Percentiles rank a stretch among this genome's conserved stretches.
These are phyloP conservation scores for Chaetodon trifasciatus DNA, from an alignment of 2,797 vertebrate species.

Conservation along the genomic window DNA sequence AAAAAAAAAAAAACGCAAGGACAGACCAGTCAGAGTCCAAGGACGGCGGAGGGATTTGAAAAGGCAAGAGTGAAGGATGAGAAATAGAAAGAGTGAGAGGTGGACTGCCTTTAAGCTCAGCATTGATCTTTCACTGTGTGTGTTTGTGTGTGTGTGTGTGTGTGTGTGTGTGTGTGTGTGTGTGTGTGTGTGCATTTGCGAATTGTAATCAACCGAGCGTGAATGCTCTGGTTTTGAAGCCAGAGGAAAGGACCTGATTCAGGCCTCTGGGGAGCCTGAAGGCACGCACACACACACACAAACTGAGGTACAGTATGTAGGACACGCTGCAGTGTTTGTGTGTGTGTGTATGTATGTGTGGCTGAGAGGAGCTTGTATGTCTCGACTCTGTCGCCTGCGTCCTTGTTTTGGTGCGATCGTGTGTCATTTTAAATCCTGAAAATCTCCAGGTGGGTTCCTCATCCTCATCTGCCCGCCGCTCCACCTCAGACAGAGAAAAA, in stretches of 20 bases:
- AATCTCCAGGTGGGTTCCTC: constrained; percentile 51
- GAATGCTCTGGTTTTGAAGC: constrained; percentile 46
- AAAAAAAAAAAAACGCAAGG: constrained; percentile 33
- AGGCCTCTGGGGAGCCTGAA: constrained; percentile 54
- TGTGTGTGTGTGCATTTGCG: background rate
- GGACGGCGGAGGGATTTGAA: constrained; percentile 29
- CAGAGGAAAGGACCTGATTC: constrained; percentile 62
- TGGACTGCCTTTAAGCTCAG: constrained; percentile 44
- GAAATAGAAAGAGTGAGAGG: constrained; percentile 11
- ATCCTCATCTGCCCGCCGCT: constrained; percentile 12
- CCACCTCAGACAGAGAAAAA: background rate
- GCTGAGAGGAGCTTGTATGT: background rate
- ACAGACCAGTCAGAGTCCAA: constrained; percentile 57
- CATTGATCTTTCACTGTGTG: constrained; percentile 36
- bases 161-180: background rate
- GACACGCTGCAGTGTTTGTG: constrained; percentile 28
- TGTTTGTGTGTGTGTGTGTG: background rate
- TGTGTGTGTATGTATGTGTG: constrained; percentile 19
- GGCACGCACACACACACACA: constrained; percentile 25
- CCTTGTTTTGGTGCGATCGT: constrained; percentile 30
- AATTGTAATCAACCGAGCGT: constrained; percentile 51
- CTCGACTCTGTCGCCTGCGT: background rate
- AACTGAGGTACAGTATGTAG: constrained; percentile 47
- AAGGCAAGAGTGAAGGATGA: constrained; percentile 17
- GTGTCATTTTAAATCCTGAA: constrained; percentile 51